Base-by-base conservation (phyloP, 2,113 vertebrate species). In the Colistium nudipinnis region DNA sequence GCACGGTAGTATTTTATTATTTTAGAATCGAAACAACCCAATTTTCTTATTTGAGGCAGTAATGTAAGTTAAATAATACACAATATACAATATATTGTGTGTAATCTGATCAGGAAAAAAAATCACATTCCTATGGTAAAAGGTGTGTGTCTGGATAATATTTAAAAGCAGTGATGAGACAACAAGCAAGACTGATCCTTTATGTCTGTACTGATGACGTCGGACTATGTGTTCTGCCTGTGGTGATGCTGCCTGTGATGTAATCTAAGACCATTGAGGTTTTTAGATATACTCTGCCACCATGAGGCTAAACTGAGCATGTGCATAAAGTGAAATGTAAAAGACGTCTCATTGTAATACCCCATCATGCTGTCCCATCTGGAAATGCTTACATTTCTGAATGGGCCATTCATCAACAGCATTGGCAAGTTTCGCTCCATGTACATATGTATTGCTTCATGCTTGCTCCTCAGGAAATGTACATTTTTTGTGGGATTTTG, bases 241-340 rank as follows among this genome's bases (percentile, higher is more conserved):
- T 17, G 48, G 4, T 49, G 9, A 16, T 39, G 36, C 48, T 67
- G 47, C 36, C 5, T 66, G 14, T 22, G 39, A 17, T 35, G 19
- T 41, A 22, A 31, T 33, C 8, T 0, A 9, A 41, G 22, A 60
- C 14, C 16, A 1, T 19, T 2, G 28, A 41, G n/a, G 17, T 45
- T 70, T 4, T 39, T 71, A 33, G 62, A 25, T 27, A 2, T 19
- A 80, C 8, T 52, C 63, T 78, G 81, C 82, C 86, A 81, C 65
- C 81, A 5, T 65, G 67, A 83, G 89, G 73, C 47, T 47, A 10
- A 73, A 47, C 11, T 27, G 16, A 62, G 73, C 59, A 78, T 74
- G 70, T 79, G 76, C 76, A 65, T 39, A n/a, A 6, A 49, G 24
- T 11, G 59, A 25, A 14, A 25, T 67, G 62, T 44, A 10, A 7